These are phyloP conservation scores for Neopipo cinnamomea DNA, from an alignment of 2,113 vertebrate species.

Conservation along the genomic window DNA sequence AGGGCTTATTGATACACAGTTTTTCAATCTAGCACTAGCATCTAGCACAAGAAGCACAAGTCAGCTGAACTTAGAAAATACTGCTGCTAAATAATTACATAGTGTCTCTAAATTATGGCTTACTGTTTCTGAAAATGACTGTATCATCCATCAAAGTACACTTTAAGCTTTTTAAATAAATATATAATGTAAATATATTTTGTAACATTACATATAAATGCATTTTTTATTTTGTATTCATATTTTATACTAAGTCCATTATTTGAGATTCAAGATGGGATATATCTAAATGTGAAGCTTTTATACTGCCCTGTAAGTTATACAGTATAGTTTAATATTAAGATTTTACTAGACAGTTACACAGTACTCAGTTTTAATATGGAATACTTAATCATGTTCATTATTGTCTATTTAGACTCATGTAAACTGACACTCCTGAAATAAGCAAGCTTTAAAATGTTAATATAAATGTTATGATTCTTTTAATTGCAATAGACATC, in stretches of 20 bases:
- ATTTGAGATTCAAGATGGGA: slow-evolving; percentile 10
- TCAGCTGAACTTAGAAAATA: slow-evolving; percentile 31
- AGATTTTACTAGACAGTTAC: slow-evolving; percentile 69
- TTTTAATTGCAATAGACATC: slow-evolving; percentile 78
- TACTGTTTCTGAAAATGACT: slow-evolving; percentile 43
- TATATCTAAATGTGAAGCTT: slow-evolving; percentile 10
- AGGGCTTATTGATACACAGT: background rate
- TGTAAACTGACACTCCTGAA: slow-evolving; percentile 70
- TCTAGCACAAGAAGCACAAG: background rate
- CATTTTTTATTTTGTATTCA: slow-evolving; percentile 15
- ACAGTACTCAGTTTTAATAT: slow-evolving; percentile 61
- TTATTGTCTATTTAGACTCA: slow-evolving; percentile 71
- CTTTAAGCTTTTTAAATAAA: slow-evolving; percentile 23
- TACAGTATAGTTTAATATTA: slow-evolving; percentile 27
- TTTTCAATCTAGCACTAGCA: background rate
- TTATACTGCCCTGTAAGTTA: slow-evolving; percentile 25
- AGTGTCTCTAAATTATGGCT: slow-evolving; percentile 33
- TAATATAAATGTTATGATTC: slow-evolving; percentile 76
- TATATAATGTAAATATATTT: slow-evolving; percentile 4
- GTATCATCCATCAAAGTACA: slow-evolving; percentile 22
- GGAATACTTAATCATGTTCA: slow-evolving; percentile 70
- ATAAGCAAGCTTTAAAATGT: slow-evolving; percentile 75
- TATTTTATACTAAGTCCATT: slow-evolving; percentile 34
- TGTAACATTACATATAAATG: background rate
- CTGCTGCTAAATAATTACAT: slow-evolving; percentile 44